Evolutionary conservation across 2,888 invertebrate genomes (phyloP), one percentile per base, ranked within the genome.

Genomic region (Thera obeliscata): DNA sequence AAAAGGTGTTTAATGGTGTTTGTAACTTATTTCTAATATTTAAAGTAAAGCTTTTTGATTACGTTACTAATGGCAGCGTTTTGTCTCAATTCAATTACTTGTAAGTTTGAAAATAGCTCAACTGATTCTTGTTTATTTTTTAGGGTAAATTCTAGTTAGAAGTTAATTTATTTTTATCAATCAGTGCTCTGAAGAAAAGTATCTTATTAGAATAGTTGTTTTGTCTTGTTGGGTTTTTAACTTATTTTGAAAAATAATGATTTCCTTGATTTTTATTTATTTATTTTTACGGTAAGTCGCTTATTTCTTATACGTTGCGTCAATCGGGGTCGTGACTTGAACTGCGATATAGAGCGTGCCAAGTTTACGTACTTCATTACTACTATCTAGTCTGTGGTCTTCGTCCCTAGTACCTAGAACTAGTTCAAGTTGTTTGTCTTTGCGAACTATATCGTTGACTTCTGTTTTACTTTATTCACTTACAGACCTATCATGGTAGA

Each of bases 291-390:
- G 0, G 5, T 50, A 12, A 56, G 56, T 66, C 66, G 69, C 69
- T 60, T 43, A 9, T 9, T 35, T 63, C 60, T 60, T 61, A 63
- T 56, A 57, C 59, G 7, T 66, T 64, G 12, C 48, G 4, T 11
- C 55, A 48, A 12, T 52, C 4, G 36, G 64, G 72, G 73, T 89
- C 87, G 89, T 89, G 89, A 88, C 88, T 84, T 69, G 73, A 77
- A 70, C 78, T 84, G 82, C 81, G 83, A 86, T 83, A 79, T 79
- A 77, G 83, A 86, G 81, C 86, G 78, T 81, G 85, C 83, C 82
- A 85, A 87, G 85, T 86, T 87, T 84, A 84, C 62, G 56, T 67
- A 54, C 55, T 41, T 11, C 4, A 12, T 8, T 57, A 63, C 66
- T 66, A 43, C 48, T 57, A 57, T 50, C 35, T 6, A 65, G 2